Base-by-base conservation (phyloP, 2,888 invertebrate species). In the Agelastica alni region DNA sequence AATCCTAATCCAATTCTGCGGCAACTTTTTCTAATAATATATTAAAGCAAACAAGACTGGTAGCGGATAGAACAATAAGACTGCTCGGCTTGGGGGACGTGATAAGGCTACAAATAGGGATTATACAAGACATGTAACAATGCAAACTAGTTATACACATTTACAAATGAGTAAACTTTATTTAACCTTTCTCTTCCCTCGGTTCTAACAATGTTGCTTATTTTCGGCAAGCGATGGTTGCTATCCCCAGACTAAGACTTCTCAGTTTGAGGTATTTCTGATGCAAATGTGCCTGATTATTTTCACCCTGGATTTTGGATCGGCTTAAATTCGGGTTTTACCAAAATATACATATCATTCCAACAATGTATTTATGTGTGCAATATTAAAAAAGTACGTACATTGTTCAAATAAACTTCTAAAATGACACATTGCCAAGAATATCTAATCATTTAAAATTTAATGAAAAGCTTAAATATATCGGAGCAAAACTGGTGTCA, bases 101-200 rank as follows among this genome's bases (percentile, higher is more conserved):
- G 64, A 62, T 57, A 58, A 55, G 60, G 58, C 53, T 62, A 52
- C 62, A 61, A 61, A 64, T 56, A 60, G 47, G 60, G 60, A 64
- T 62, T 62, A 62, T 56, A 61, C 56, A 56, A 60, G 63, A 65
- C 64, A 63, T 64, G 62, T 66, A 65, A 65, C 68, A 64, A 66
- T 61, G 61, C 68, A 64, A 66, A 68, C 65, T 63, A 67, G 64
- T 64, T 67, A 64, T 67, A 70, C 63, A 66, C 65, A 66, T 72
- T 71, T 67, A 69, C 71, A 70, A 74, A 73, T 72, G 72, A 73
- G 68, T 68, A 70, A 72, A 73, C 70, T 73, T 73, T 70, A 72
- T 71, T 71, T 69, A 70, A 72, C 70, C 70, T 72, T 70, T 69
- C 64, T 61, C 58, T 41, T 59, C 58, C 59, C 55, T 16, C 36